A percentile compares a stretch with the other conserved stretches of the same genome.
These are phyloP conservation scores for Druon quercuslanigerum DNA, from an alignment of 1,140 invertebrate species.

Conservation along the genomic window DNA sequence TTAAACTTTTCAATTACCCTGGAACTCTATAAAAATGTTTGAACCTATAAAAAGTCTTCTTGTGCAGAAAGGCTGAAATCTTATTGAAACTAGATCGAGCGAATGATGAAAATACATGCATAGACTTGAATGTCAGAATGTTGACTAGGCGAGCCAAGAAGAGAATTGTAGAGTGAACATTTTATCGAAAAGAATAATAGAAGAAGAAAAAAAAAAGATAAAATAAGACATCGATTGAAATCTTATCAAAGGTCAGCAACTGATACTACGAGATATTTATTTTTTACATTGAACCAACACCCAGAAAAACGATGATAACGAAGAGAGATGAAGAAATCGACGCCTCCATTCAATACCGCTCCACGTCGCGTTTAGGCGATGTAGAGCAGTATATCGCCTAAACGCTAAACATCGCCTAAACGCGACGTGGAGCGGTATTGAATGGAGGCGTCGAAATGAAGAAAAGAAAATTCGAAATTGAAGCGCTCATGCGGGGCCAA, in stretches of 20 bases:
- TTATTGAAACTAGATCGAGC: constrained; percentile 5
- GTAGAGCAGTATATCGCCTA: no score
- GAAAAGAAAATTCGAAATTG: constrained; percentile 43
- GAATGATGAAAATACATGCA: constrained; percentile 13
- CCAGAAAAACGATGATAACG: constrained; percentile 4
- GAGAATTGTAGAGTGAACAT: not conserved
- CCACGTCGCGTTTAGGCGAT: no score
- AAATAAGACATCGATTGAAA: constrained; percentile 21
- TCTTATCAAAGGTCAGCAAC: constrained; percentile 10
- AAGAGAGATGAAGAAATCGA: constrained; percentile 11
- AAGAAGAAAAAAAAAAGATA: constrained; percentile 41
- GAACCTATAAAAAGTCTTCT: no score
- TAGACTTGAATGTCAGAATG: not conserved
- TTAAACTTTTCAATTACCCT: no score
- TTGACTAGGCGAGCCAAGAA: not conserved
- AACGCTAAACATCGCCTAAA: no score
- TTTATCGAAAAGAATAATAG: constrained; percentile 18
- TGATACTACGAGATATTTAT: constrained; percentile 3
- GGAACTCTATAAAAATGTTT: no score
- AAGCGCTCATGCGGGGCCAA: constrained; percentile 57
- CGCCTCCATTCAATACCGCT: no score
- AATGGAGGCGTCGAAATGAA: constrained; percentile 8
- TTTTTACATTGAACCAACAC: constrained; percentile 14
- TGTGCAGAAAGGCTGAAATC: not conserved
- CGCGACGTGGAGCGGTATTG: no score